Conservation (phyloP, 2,113 vertebrate species). For the Ictalurus punctatus region DNA sequence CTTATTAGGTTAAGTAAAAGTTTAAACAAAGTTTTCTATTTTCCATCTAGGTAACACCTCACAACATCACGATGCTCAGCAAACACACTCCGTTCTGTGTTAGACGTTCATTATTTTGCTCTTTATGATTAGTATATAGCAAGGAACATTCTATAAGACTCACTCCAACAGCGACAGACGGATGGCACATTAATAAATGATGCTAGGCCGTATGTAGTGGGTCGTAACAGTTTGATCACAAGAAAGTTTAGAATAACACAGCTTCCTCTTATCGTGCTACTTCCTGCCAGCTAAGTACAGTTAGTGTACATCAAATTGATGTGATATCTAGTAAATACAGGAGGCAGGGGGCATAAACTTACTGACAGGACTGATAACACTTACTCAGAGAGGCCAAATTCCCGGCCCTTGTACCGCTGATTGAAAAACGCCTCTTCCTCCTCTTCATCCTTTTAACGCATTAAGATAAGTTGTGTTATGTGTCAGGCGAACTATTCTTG, state of each 20-base stretch:
- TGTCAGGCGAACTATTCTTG: background rate
- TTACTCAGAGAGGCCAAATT: conserved; percentile 98
- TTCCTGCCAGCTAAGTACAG: background rate
- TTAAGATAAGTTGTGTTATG: background rate
- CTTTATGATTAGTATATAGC: background rate
- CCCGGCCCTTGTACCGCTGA: conserved; percentile 96
- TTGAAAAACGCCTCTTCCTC: conserved; percentile 97
- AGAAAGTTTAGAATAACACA: conserved; percentile 9
- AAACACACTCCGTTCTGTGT: background rate
- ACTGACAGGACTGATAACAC: conserved; percentile 63
- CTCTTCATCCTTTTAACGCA: conserved; percentile 86
- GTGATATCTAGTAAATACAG: background rate
- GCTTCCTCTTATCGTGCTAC: background rate
- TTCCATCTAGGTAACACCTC: too few species aligned
- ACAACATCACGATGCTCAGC: background rate
- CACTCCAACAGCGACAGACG: conserved; percentile 68
- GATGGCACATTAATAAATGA: conserved; percentile 68
- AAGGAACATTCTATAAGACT: conserved; percentile 58
- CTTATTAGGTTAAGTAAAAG: background rate
- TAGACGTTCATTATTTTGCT: background rate
- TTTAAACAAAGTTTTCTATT: background rate
- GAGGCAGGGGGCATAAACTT: background rate
- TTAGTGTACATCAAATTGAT: background rate
- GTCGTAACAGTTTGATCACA: conserved; percentile 21
- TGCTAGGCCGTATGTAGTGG: conserved; percentile 42